These are phyloP conservation scores for Piezodorus guildinii DNA, from an alignment of 1,140 invertebrate species.

Conservation along the genomic window DNA sequence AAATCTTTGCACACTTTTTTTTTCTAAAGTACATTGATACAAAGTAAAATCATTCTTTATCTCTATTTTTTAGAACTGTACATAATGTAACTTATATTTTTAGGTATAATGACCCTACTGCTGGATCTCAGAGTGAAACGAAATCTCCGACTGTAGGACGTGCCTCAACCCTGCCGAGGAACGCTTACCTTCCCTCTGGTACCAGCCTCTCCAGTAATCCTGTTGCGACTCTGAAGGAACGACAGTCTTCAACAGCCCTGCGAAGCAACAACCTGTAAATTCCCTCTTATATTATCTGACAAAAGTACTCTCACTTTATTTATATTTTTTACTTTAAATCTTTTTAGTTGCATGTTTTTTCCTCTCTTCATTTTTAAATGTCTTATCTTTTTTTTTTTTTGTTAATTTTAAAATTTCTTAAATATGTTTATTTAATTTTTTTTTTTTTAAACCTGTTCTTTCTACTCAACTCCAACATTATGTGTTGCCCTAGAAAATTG, in stretches of 20 bases:
- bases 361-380: background rate
- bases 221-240: conserved; percentile 33
- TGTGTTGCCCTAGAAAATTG: too few relatives aligned
- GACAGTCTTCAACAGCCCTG: conserved; percentile 38
- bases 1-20: too few relatives aligned
- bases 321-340: background rate
- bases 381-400: background rate
- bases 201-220: conserved; percentile 39
- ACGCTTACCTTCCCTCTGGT: conserved; percentile 46
- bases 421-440: too few relatives aligned
- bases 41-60: too few relatives aligned
- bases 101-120: conserved; percentile 36
- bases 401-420: too few relatives aligned
- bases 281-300: conserved; percentile 9
- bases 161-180: conserved; percentile 56
- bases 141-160: conserved; percentile 42
- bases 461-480: too few relatives aligned
- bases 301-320: conserved; percentile 6
- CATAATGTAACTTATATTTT: background rate
- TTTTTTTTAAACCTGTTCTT: too few relatives aligned
- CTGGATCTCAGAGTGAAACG: conserved; percentile 15
- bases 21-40: too few relatives aligned
- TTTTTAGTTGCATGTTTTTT: background rate
- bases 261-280: conserved; percentile 21
- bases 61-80: too few relatives aligned